Evolutionary conservation across 2,113 vertebrate genomes (phyloP), one percentile per base, ranked within the genome.

Genomic region (Petrocephalus zakoni): DNA sequence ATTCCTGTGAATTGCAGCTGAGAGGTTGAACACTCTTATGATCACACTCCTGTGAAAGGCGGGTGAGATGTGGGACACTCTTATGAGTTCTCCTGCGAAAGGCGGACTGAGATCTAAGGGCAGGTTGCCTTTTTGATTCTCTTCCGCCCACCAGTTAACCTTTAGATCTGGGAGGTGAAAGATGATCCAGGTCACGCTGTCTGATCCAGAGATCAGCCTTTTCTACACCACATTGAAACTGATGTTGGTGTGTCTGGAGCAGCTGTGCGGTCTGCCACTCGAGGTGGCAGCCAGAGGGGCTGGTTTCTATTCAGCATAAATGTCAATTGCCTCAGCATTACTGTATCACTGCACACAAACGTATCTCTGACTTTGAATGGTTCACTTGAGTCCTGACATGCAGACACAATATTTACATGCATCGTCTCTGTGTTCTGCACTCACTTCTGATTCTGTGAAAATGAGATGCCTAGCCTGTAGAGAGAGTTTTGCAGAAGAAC

Each of bases 121-220:
- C 46, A 83, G 21, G 17, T 83, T 83, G 81, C 37, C 46, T 49
- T 83, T 46, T 47, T 83, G 81, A 83, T 46, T 83, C 42, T 47
- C 46, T 83, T 46, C 81, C 81, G 19, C 81, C 46, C 81, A 83
- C 81, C 46, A 83, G 81, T 83, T 83, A 49, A 83, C 81, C 81
- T 83, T 83, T 83, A 46, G 42, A 83, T 37, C 46, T 47, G 19
- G 21, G 81, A 83, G 81, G 81, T 83, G 81, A 83, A 49, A 83
- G 81, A 83, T 49, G 46, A 83, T 83, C 81, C 81, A 83, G 42
- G 81, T 83, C 46, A 83, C 37, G 46, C 46, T 83, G 81, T 83
- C 42, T 83, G 81, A 83, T 83, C 42, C 81, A 21, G 81, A 82
- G 46, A 42, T 83, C 81, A 47, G 81, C 21, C 21, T 83, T 49